These are phyloP conservation scores for Neoniphon sammara DNA, from an alignment of 2,797 vertebrate genomes.

Conservation along the genomic window DNA sequence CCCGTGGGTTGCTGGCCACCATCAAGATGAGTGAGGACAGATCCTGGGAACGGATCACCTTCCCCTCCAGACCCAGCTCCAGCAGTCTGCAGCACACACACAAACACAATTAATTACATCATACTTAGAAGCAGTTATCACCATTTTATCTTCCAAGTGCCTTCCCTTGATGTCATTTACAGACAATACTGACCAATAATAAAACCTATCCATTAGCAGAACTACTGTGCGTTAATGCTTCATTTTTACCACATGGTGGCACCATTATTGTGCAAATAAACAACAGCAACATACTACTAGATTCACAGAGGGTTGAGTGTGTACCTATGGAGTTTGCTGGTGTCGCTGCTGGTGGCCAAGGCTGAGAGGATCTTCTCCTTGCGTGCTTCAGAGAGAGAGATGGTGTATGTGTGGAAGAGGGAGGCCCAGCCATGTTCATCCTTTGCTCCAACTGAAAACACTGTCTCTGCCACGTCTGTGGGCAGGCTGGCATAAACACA, in stretches of 20 bases:
- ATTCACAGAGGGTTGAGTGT: too few relatives aligned
- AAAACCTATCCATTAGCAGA: neutral
- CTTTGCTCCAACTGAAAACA: constrained; percentile 83
- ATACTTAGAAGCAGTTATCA: neutral
- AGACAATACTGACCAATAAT: too few relatives aligned
- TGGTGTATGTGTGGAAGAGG: constrained; percentile 78
- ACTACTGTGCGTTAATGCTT: neutral
- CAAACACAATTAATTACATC: neutral
- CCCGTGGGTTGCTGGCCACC: constrained; percentile 79
- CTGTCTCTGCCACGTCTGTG: constrained; percentile 80
- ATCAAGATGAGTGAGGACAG: constrained; percentile 75
- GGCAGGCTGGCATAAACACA: constrained; percentile 77
- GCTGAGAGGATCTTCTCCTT: constrained; percentile 82
- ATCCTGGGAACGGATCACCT: constrained; percentile 82
- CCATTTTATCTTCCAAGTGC: neutral
- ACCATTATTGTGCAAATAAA: constrained; percentile 36
- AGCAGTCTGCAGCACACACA: constrained; percentile 74
- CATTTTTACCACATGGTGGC: constrained; percentile 53
- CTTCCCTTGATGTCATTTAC: too few relatives aligned
- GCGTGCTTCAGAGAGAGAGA: constrained; percentile 79
- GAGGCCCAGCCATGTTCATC: constrained; percentile 79
- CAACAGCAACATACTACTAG: neutral
- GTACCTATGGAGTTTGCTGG: constrained; percentile 80
- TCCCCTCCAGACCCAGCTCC: constrained; percentile 82
- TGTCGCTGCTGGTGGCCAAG: constrained; percentile 79